phyloP scores from a whole-genome alignment of 2,113 vertebrate genomes.

The Neogobius melanostomus region DNA sequence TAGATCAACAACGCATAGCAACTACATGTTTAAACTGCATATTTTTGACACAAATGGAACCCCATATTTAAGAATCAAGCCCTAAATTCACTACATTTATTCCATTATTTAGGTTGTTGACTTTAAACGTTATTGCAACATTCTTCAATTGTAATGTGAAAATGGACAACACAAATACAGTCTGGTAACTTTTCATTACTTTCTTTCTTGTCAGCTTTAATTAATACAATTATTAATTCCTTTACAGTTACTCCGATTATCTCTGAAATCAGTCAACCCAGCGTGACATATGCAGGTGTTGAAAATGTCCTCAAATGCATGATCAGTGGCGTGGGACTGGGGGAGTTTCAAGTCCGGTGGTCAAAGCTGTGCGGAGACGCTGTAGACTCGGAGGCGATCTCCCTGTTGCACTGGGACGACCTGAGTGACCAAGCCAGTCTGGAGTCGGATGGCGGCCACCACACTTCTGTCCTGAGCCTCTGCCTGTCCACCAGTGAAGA shows the following conservation, averaged over 20 bases:
- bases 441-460: slow-evolving; percentile 42
- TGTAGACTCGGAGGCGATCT: not conserved
- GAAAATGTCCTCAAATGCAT: slow-evolving; percentile 52
- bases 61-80: no score
- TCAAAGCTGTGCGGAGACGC: slow-evolving; percentile 19
- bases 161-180: not conserved
- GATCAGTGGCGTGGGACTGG: slow-evolving; percentile 38
- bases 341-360: slow-evolving; percentile 60
- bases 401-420: slow-evolving; percentile 36
- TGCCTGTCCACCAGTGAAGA: slow-evolving; percentile 55
- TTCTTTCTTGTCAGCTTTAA: not conserved
- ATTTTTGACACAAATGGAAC: no score
- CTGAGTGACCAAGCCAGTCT: slow-evolving; percentile 45
- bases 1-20: no score
- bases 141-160: not conserved
- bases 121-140: not conserved
- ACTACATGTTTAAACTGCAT: no score
- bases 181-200: not conserved
- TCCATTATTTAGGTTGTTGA: no score
- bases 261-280: slow-evolving; percentile 58
- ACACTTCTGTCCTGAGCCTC: slow-evolving; percentile 54
- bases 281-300: slow-evolving; percentile 39
- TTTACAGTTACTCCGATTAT: slow-evolving; percentile 48
- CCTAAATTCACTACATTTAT: no score
- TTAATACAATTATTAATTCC: no score